Conservation (phyloP, 2,888 invertebrate species). For the Spisula solida region DNA sequence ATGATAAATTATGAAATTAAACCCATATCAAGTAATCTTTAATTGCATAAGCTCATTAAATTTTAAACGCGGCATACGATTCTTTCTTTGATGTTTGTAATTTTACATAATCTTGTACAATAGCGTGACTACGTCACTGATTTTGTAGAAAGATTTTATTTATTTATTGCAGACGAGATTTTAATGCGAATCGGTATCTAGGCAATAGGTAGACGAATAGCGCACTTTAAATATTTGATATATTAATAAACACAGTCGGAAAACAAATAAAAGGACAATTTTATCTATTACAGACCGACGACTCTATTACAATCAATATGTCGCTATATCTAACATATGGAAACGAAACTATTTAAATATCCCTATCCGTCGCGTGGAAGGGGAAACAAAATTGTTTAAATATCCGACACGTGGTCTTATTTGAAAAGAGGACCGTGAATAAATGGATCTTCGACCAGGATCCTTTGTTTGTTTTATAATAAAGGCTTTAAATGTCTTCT, state of each 20-base stretch:
- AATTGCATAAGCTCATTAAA: constrained; percentile 32
- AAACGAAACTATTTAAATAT: neutral
- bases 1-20: constrained; percentile 48
- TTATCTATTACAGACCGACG: neutral
- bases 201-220: neutral
- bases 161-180: constrained; percentile 22
- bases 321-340: neutral
- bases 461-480: neutral
- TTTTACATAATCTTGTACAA: neutral
- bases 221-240: neutral
- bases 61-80: constrained; percentile 22
- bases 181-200: neutral
- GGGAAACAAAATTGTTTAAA: neutral
- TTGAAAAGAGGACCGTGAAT: neutral
- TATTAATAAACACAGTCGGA: neutral
- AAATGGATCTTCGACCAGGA: neutral
- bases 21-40: constrained; percentile 52
- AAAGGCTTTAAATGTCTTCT: neutral
- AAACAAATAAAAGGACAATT: neutral
- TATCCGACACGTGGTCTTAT: neutral
- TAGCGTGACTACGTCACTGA: neutral
- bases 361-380: neutral
- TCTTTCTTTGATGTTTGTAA: neutral
- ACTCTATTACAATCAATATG: neutral
- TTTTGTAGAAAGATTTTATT: constrained; percentile 4